Base-by-base conservation (phyloP, 2,888 invertebrate species). In the Seira ritae region DNA sequence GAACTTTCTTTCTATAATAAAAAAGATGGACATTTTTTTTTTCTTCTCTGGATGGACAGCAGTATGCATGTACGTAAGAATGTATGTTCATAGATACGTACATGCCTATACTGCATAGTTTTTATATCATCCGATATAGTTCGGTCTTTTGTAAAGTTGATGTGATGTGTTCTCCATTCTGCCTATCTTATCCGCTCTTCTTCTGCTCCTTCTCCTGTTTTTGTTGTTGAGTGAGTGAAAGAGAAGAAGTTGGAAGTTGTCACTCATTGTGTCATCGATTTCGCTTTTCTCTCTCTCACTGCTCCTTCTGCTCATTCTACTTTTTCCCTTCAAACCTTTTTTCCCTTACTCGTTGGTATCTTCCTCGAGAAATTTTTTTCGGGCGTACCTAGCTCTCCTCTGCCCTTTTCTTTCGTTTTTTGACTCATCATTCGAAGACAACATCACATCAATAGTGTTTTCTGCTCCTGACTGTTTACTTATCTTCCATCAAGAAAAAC, bases 181-280 rank as follows among this genome's bases (percentile, higher is more conserved):
- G 55, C 55, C 55, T 55, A 55, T 55, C 55, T 55, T 55, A 55
- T 55, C 55, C 55, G 55, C 55, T 55, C 55, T 55, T 55, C 55
- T 55, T 55, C 55, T 55, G 2, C 31, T 31, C 31, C 31, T 17
- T 55, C 66, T 69, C 17, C 37, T 76, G 60, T 24, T 68, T 37
- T 70, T 77, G 75, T 76, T 81, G 81, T 81, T 75, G 75, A 81
- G 82, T 20, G 60, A 24, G 68, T 80, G 74, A 71, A 73, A 80
- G 85, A n/a, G n/a, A 83, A 85, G 87, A 84, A 84, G 84, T 86
- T 85, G 85, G 82, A 82, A 86, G 85, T 85, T 85, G 86, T 85
- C 86, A 85, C 81, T 86, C 86, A 86, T 85, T 81, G 81, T 86
- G 85, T 86, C 86, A 85, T 86, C 85, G 84, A 86, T 84, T 86